Evolutionary conservation across 2,888 invertebrate genomes (phyloP).

Genomic region (Liopterus haemorrhoidalis): DNA sequence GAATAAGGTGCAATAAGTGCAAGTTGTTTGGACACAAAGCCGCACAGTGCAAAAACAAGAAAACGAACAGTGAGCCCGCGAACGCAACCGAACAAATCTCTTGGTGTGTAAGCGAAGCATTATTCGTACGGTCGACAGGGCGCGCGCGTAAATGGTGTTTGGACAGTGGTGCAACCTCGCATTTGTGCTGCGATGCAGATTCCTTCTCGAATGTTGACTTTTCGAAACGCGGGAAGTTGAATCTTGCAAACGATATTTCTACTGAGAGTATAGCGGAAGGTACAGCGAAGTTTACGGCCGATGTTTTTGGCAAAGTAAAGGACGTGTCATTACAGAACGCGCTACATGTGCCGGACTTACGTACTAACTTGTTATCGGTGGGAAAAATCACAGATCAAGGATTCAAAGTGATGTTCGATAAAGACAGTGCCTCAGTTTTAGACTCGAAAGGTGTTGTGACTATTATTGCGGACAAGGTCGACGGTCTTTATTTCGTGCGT

Average conservation of each 20-base stretch:
- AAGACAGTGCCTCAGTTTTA: slow-evolving; percentile 6
- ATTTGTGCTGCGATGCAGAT: slow-evolving; percentile 19
- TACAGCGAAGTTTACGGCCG: neutral
- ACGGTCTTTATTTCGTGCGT: neutral
- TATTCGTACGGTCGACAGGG: neutral
- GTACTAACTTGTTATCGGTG: slow-evolving; percentile 14
- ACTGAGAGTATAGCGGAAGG: slow-evolving; percentile 17
- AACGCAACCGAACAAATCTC: neutral
- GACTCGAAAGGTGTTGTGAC: slow-evolving; percentile 6
- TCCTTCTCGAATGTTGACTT: slow-evolving; percentile 14
- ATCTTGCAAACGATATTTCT: slow-evolving; percentile 16
- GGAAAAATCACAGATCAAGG: slow-evolving; percentile 13
- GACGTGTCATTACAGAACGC: slow-evolving; percentile 9
- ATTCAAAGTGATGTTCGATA: slow-evolving; percentile 5
- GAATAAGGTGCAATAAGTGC: slow-evolving; percentile 4
- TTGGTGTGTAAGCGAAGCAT: neutral
- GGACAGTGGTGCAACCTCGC: slow-evolving; percentile 24
- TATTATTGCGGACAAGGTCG: neutral
- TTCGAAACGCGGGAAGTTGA: slow-evolving; percentile 7
- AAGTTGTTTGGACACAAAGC: slow-evolving; percentile 14
- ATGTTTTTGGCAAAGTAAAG: neutral
- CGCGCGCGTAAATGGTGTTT: slow-evolving; percentile 18
- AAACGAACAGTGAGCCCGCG: slow-evolving; percentile 7
- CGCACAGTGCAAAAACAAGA: slow-evolving; percentile 14
- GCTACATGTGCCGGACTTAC: slow-evolving; percentile 16